phyloP scores from a whole-genome alignment of 2,113 vertebrate species.

The Athene cunicularia region DNA sequence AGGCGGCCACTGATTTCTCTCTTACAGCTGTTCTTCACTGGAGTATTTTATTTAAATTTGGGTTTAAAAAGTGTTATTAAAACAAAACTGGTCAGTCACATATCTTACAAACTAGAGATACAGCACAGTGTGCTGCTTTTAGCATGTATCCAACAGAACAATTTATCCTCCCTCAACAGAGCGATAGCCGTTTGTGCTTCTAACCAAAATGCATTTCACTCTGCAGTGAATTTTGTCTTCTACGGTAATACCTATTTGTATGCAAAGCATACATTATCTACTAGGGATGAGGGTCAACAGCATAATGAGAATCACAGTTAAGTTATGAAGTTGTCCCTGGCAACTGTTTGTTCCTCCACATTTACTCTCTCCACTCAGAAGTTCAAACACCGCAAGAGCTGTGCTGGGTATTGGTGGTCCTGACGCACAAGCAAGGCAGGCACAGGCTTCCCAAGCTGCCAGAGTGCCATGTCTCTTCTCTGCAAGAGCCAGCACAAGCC shows the following conservation, averaged over 20 bases:
- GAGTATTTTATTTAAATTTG: background rate
- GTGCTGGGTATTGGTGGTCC: rapidly evolving
- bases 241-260: background rate
- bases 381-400: rapidly evolving
- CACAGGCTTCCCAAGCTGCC: background rate
- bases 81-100: background rate
- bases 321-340: background rate
- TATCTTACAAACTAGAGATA: background rate
- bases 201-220: background rate
- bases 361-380: background rate
- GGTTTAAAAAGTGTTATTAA: background rate
- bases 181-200: background rate
- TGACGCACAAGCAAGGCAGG: background rate
- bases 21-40: background rate
- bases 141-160: background rate
- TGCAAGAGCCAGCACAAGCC: background rate
- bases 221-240: background rate
- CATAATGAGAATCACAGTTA: background rate
- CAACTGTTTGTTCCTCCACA: background rate
- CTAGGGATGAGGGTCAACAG: background rate
- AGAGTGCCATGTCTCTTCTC: background rate
- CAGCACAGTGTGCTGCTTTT: background rate
- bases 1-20: background rate
- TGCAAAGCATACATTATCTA: background rate
- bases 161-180: background rate